A percentile compares a stretch with the other conserved stretches of the same genome.
phyloP scores from a whole-genome alignment of 2,113 vertebrate species.

The Tragelaphus scriptus region DNA sequence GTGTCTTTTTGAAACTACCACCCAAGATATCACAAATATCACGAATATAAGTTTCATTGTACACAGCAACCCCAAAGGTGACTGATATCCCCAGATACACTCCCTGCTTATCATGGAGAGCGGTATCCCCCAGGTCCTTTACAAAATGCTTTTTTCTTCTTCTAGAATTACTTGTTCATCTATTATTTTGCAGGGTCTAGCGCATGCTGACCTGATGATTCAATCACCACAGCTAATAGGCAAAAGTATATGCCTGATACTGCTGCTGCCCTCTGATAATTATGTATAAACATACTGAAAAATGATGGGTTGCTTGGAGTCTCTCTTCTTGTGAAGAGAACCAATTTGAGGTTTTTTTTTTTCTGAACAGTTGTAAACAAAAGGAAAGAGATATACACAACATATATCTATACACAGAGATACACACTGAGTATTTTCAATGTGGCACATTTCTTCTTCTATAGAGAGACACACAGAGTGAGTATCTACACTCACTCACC shows the following conservation, averaged over 20 bases:
- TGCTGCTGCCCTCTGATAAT: constrained; percentile 69
- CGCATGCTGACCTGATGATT: constrained; percentile 50
- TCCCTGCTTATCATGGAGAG: constrained; percentile 34
- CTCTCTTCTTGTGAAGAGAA: constrained; percentile 78
- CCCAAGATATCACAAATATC: constrained; percentile 66
- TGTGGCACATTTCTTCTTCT: constrained; percentile 63
- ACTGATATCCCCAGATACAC: constrained; percentile 14
- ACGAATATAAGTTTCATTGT: constrained; percentile 75
- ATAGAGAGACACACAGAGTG: constrained; percentile 61
- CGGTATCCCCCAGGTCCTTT: constrained; percentile 44
- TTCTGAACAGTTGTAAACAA: constrained; percentile 86
- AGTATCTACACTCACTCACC: constrained; percentile 17
- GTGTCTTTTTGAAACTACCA: constrained; percentile 80
- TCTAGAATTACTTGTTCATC: constrained; percentile 42
- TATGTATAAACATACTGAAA: constrained; percentile 72
- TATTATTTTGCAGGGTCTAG: constrained; percentile 57
- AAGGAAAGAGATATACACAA: constrained; percentile 72
- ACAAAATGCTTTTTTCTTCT: constrained; percentile 54
- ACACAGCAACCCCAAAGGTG: constrained; percentile 77
- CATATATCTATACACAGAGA: constrained; percentile 45
- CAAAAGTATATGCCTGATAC: constrained; percentile 48
- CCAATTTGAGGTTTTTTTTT: constrained; percentile 78
- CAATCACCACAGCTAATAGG: constrained; percentile 54
- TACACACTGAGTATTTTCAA: constrained; percentile 45
- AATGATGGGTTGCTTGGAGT: constrained; percentile 81